Conservation (phyloP, 2,113 vertebrate species). For the Lycaon pictus region DNA sequence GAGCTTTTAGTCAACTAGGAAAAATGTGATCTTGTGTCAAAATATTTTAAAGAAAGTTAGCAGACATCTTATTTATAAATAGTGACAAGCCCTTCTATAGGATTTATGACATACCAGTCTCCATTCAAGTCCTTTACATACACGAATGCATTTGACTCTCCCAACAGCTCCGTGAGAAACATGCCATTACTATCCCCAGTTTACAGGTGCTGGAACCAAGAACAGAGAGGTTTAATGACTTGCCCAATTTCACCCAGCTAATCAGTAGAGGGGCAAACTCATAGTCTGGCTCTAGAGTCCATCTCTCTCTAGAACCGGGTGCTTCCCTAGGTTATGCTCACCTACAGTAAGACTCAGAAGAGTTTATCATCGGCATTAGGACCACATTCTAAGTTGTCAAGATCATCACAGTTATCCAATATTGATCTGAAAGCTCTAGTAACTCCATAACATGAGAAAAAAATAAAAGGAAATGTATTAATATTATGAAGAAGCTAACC, state of each 20-base stretch:
- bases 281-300: background rate
- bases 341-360: background rate
- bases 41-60: background rate
- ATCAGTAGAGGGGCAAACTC: no score
- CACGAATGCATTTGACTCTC: background rate
- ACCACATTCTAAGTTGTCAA: background rate
- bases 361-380: background rate
- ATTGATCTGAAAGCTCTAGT: background rate
- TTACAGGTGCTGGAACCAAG: background rate
- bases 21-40: background rate
- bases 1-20: background rate
- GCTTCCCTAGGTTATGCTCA: background rate
- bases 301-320: fast-evolving
- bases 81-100: background rate
- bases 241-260: background rate
- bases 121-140: background rate
- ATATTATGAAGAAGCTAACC: background rate
- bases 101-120: background rate
- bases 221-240: background rate
- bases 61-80: background rate
- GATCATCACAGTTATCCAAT: background rate
- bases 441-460: background rate
- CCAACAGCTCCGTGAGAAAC: background rate
- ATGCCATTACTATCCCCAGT: no score
- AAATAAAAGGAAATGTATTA: background rate